Conservation (phyloP, 2,797 vertebrate species). For the Pseudochromis fuscus region DNA sequence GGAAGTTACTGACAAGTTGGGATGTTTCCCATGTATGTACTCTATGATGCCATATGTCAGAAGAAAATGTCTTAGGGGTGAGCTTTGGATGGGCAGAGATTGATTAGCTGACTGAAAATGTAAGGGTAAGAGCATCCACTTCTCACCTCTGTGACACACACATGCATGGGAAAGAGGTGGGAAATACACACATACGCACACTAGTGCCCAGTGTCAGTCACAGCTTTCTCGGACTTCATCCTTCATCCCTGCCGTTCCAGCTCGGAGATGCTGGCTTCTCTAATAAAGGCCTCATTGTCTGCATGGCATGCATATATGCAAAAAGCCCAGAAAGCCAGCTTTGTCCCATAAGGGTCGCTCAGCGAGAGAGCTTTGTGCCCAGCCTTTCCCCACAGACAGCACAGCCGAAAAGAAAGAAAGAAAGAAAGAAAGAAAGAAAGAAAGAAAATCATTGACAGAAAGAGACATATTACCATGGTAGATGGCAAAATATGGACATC, state of each 20-base stretch:
- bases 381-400: conserved; percentile 76
- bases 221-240: conserved; percentile 71
- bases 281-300: conserved; percentile 85
- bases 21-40: conserved; percentile 35
- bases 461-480: conserved; percentile 14
- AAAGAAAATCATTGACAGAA: conserved; percentile 17
- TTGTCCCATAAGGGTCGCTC: conserved; percentile 86
- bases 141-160: conserved; percentile 69
- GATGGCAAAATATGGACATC: conserved; percentile 29
- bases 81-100: conserved; percentile 53
- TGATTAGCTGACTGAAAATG: conserved; percentile 60
- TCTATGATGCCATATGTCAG: conserved; percentile 47
- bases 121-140: conserved; percentile 67
- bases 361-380: conserved; percentile 85
- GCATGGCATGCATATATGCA: conserved; percentile 84
- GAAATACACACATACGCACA: conserved; percentile 43
- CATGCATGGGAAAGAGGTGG: conserved; percentile 58
- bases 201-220: conserved; percentile 74
- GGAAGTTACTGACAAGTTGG: conserved; percentile 30
- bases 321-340: conserved; percentile 85
- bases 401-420: conserved; percentile 31
- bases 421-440: conserved; percentile 31
- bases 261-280: conserved; percentile 74
- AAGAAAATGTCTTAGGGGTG: conserved; percentile 40
- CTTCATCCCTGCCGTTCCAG: conserved; percentile 65